Base-by-base conservation (phyloP, 1,140 invertebrate genomes). In the Drosophila ohnishii region DNA sequence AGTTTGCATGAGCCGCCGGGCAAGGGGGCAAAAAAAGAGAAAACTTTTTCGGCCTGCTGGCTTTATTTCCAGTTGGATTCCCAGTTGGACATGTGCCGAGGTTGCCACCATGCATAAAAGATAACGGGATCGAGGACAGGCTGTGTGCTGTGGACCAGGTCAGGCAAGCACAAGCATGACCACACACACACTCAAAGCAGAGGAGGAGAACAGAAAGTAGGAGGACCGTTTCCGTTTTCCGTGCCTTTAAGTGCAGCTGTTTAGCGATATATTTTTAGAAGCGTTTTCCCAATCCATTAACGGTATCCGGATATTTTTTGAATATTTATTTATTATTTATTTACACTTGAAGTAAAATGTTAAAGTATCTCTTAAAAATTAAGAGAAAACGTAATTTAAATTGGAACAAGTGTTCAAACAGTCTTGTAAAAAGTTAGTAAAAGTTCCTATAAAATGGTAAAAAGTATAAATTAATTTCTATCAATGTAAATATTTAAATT, bases 81-180 rank as follows among this genome's bases (percentile, higher is more conserved):
- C 44, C 25, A 40, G 35, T 39, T 47, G 73, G 53, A 69, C 73
- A 77, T 61, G 64, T 77, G 74, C 28, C 32, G 50, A 47, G 42
- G 56, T 62, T 62, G 58, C 74, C 75, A 77, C 65, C 75, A 77
- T 77, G 74, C 75, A 77, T 77, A 77, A 77, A 69, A 69, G 63
- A 77, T 77, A 51, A 42, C n/a, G 19, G 19, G 13, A 40, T 47
- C 53, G 35, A 35, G 50, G 51, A 5, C 51, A 53, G 32, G 13
- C 50, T 14, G 32, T 16, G 39, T 40, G n/a, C 44, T 22, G 19
- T 45, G 44, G 48, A 51, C 48, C 48, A 51, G 48, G 48, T 32
- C 48, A 50, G 48, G 30, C 25, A 28, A 28, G 25, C 25, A 28
- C 25, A 22, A 9, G 13, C 50, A 53, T 53, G 16, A 53, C 32